phyloP scores from a whole-genome alignment of 1,140 invertebrate genomes.

The Drosophila yakuba region DNA sequence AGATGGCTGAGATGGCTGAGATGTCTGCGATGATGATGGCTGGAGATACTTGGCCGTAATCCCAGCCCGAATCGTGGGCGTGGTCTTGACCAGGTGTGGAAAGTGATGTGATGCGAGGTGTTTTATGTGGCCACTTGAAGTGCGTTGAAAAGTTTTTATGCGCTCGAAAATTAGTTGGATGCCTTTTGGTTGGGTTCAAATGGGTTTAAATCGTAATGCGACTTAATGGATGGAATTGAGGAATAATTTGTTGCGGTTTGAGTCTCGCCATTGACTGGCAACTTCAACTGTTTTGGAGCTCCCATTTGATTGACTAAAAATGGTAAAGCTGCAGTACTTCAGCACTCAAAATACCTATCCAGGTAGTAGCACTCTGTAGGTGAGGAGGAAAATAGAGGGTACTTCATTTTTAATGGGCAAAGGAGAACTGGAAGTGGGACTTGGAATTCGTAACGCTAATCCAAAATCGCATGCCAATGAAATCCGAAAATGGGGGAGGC shows the following conservation, averaged over 20 bases:
- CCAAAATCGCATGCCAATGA: slow-evolving; percentile 64
- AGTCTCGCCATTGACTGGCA: not conserved
- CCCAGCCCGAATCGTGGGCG: slow-evolving; percentile 13
- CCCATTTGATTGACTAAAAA: too few relatives aligned
- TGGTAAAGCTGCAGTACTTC: too few relatives aligned
- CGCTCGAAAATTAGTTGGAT: slow-evolving; percentile 8
- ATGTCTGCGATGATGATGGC: not conserved
- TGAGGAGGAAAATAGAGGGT: not conserved
- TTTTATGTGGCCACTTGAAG: slow-evolving; percentile 15
- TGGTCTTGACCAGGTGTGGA: slow-evolving; percentile 38
- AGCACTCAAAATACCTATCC: too few relatives aligned
- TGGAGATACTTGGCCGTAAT: slow-evolving; percentile 16
- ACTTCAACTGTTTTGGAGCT: not conserved
- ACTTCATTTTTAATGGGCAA: not conserved
- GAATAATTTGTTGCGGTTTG: not conserved
- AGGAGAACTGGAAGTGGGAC: slow-evolving; percentile 16
- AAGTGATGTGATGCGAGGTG: slow-evolving; percentile 18
- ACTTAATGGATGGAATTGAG: slow-evolving; percentile 8
- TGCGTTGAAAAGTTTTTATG: slow-evolving; percentile 16
- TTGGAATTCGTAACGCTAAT: slow-evolving; percentile 35
- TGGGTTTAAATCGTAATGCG: slow-evolving; percentile 1
- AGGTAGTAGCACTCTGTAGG: not conserved
- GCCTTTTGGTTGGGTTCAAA: slow-evolving; percentile 12
- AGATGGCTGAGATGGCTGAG: slow-evolving; percentile 33
- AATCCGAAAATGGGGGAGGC: slow-evolving; percentile 32